phyloP scores from a whole-genome alignment of 2,888 invertebrate species.

The Lagria hirta region DNA sequence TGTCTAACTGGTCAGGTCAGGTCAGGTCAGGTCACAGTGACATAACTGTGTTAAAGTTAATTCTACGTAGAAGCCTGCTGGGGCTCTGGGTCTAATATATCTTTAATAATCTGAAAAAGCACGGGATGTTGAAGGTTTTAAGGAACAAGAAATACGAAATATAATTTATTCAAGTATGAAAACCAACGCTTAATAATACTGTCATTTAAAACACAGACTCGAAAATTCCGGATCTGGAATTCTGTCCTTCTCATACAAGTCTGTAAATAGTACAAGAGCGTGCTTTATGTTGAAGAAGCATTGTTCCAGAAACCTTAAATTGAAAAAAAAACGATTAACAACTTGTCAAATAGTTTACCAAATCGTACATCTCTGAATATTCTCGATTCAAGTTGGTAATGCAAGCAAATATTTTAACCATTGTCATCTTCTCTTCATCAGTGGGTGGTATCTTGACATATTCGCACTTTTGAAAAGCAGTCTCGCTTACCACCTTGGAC shows the following conservation, averaged over 20 bases:
- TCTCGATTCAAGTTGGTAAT: conserved; percentile 44
- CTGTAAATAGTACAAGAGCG: conserved; percentile 56
- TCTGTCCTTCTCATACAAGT: conserved; percentile 46
- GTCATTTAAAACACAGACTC: neutral
- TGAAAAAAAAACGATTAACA: too few relatives aligned
- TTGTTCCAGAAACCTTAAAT: conserved; percentile 63
- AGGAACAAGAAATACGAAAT: too few relatives aligned
- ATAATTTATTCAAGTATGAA: conserved; percentile 6
- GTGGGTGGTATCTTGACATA: conserved; percentile 37
- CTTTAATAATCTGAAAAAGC: too few relatives aligned
- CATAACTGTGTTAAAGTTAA: too few relatives aligned
- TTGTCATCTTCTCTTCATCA: conserved; percentile 37
- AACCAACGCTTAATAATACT: conserved; percentile 5
- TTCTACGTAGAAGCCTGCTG: too few relatives aligned
- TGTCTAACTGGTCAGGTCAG: too few relatives aligned
- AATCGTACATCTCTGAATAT: conserved; percentile 46
- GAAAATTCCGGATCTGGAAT: conserved; percentile 35
- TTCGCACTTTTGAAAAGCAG: conserved; percentile 24
- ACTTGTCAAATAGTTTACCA: too few relatives aligned
- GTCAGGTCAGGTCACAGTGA: too few relatives aligned
- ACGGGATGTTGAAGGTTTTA: too few relatives aligned
- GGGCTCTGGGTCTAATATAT: too few relatives aligned
- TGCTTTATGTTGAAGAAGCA: conserved; percentile 65
- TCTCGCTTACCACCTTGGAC: too few relatives aligned
- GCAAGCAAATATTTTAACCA: conserved; percentile 36